A percentile compares a stretch with the other conserved stretches of the same genome.
Conservation (phyloP, 2,797 vertebrate genomes). For the Anisognathus igniventris region DNA sequence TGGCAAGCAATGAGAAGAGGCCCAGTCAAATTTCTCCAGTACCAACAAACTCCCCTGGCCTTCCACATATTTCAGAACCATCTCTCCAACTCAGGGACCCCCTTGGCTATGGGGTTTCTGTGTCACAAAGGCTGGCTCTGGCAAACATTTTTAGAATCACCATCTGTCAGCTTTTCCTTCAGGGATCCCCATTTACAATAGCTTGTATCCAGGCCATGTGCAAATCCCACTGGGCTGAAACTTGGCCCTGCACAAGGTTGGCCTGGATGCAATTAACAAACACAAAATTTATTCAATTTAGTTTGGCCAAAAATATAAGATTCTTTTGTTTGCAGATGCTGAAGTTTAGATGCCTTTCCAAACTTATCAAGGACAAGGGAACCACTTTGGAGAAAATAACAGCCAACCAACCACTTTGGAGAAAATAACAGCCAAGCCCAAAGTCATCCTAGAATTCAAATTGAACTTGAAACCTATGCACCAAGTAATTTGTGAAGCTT, state of each 20-base stretch:
- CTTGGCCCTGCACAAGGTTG: conserved; percentile 42
- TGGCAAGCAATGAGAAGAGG: neutral
- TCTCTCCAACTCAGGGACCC: conserved; percentile 44
- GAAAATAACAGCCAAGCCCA: conserved; percentile 41
- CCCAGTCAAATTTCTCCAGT: neutral
- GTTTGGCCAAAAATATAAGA: conserved; percentile 69
- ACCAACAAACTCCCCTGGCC: conserved; percentile 4
- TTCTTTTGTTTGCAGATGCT: conserved; percentile 70
- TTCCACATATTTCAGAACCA: conserved; percentile 27
- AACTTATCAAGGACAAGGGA: conserved; percentile 62
- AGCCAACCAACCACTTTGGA: conserved; percentile 45
- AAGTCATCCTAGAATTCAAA: conserved; percentile 45
- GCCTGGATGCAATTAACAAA: conserved; percentile 69
- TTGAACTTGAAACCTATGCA: neutral
- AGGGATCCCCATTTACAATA: conserved; percentile 67
- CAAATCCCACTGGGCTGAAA: conserved; percentile 68
- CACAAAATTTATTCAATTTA: conserved; percentile 67
- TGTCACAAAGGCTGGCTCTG: conserved; percentile 67
- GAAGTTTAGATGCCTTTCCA: conserved; percentile 63
- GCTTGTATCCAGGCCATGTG: conserved; percentile 66
- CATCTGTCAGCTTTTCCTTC: conserved; percentile 66
- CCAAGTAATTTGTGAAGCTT: neutral
- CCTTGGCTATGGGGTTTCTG: conserved; percentile 60
- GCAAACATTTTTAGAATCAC: conserved; percentile 62
- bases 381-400: conserved; percentile 53